Conservation (phyloP, 2,888 invertebrate species). For the Polyommatus iphigenia region DNA sequence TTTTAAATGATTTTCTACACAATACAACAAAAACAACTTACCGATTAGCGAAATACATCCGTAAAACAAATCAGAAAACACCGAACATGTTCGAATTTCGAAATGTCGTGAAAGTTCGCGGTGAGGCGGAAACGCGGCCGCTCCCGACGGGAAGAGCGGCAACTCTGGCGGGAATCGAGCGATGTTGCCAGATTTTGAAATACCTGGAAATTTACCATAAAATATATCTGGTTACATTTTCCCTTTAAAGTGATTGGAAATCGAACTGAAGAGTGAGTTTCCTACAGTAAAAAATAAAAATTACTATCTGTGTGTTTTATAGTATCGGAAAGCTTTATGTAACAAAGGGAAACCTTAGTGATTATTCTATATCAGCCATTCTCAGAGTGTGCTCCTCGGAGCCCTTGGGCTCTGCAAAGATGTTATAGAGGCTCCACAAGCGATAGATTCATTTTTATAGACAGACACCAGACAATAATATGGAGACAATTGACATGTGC, state of each 20-base stretch:
- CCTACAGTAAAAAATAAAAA: background rate
- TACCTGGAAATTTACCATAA: background rate
- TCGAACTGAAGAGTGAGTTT: too few species aligned
- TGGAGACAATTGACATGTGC: too few species aligned
- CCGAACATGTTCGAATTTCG: slow-evolving; percentile 32
- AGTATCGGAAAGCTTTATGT: too few species aligned
- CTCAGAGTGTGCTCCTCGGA: too few species aligned
- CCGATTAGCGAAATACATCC: slow-evolving; percentile 25
- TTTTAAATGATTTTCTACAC: background rate
- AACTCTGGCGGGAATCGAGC: slow-evolving; percentile 49
- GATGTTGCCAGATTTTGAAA: background rate
- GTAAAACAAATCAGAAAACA: slow-evolving; percentile 34
- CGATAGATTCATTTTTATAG: too few species aligned
- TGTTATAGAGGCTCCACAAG: too few species aligned
- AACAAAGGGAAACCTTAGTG: background rate
- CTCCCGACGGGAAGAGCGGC: slow-evolving; percentile 41
- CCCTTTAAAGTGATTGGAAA: too few species aligned
- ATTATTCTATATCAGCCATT: too few species aligned
- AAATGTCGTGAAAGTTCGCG: slow-evolving; percentile 43
- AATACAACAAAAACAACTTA: slow-evolving; percentile 19
- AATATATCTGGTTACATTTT: background rate
- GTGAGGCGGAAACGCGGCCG: slow-evolving; percentile 44
- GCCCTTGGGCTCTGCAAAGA: too few species aligned
- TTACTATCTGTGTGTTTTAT: too few species aligned
- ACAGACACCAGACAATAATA: too few species aligned